Percentiles rank a stretch among this genome's conserved stretches.
phyloP scores from a whole-genome alignment of 2,888 invertebrate species.

The Sphaerophoria rueppellii region DNA sequence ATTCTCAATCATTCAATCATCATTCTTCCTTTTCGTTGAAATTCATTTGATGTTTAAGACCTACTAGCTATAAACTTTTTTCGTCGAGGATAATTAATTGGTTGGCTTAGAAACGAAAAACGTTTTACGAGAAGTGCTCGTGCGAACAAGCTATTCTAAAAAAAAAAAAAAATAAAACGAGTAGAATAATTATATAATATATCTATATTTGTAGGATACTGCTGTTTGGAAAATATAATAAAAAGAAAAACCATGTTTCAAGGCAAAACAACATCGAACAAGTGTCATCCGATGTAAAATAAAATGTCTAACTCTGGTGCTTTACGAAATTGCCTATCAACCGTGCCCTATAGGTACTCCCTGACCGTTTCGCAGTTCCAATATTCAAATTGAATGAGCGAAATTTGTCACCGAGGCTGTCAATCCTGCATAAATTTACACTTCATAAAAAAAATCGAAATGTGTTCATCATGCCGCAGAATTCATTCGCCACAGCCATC shows the following conservation, averaged over 20 bases:
- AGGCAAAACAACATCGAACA: no score
- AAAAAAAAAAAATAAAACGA: no score
- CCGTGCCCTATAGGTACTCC: constrained; percentile 1
- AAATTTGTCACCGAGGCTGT: constrained; percentile 50
- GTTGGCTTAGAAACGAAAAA: no score
- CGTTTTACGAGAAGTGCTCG: no score
- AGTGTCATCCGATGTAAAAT: constrained; percentile 18
- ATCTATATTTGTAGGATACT: no score
- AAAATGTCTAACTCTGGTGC: constrained; percentile 10
- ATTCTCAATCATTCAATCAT: constrained; percentile 10
- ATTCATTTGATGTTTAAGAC: no score
- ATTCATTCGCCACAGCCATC: constrained; percentile 36
- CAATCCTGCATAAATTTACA: constrained; percentile 70
- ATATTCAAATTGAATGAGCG: constrained; percentile 66
- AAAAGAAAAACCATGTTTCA: no score
- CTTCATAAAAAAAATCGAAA: constrained; percentile 69
- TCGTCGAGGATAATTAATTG: no score
- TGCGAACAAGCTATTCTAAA: no score
- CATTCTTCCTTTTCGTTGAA: background rate
- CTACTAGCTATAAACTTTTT: no score
- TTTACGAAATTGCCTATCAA: constrained; percentile 56
- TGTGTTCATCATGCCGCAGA: constrained; percentile 64
- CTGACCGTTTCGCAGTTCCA: constrained; percentile 9
- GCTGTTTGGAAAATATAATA: background rate
- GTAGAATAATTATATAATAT: no score